Evolutionary conservation across 2,113 vertebrate genomes (phyloP).

Genomic region (Centropus bengalensis): DNA sequence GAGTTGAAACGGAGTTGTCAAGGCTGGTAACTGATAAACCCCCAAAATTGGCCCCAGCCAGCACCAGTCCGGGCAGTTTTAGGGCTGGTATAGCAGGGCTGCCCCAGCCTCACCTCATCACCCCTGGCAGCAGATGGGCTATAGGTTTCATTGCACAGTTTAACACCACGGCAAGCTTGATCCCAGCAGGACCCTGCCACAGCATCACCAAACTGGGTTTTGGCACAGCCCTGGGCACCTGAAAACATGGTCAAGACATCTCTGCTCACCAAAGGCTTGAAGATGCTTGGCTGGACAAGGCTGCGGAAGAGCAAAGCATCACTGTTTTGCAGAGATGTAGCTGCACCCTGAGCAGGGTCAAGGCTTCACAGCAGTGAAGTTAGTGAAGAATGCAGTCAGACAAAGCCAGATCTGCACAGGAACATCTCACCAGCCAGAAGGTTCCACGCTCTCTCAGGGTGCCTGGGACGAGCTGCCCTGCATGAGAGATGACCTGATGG

Average conservation of each 20-base stretch:
- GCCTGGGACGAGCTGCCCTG: rapidly evolving
- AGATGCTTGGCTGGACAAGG: rapidly evolving
- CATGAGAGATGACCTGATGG: not conserved
- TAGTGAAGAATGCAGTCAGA: rapidly evolving
- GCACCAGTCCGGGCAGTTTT: not conserved
- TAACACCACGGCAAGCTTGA: not conserved
- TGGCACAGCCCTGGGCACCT: not conserved
- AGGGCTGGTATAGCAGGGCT: not conserved
- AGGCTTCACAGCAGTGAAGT: too few species aligned
- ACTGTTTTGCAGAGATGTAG: not conserved
- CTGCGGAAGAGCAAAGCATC: rapidly evolving
- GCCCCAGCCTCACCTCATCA: not conserved
- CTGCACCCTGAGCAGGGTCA: rapidly evolving
- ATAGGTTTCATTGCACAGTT: rapidly evolving
- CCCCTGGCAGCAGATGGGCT: rapidly evolving
- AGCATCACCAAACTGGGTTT: rapidly evolving
- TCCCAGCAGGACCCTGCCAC: not conserved
- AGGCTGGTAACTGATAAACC: not conserved
- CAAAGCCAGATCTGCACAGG: rapidly evolving
- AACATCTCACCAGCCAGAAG: rapidly evolving
- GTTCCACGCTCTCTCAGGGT: not conserved
- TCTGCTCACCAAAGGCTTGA: rapidly evolving
- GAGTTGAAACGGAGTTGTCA: rapidly evolving
- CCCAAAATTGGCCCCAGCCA: rapidly evolving
- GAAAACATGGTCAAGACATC: rapidly evolving